Percentiles rank a stretch among this genome's conserved stretches.
Conservation (phyloP, 2,113 vertebrate species). For the Podarcis muralis region DNA sequence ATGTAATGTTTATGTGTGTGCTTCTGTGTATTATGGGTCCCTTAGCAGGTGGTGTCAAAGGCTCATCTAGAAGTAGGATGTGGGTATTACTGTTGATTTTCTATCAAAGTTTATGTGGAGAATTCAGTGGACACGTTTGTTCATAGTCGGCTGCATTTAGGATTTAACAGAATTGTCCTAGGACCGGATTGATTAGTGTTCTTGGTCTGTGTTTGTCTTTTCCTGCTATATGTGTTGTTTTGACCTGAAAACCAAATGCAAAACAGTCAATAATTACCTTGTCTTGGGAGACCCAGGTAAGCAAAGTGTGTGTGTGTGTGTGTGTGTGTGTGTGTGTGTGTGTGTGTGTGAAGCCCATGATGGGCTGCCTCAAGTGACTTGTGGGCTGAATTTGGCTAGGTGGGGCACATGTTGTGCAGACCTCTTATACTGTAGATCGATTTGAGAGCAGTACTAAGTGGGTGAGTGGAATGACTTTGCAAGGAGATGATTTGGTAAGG, state of each 20-base stretch:
- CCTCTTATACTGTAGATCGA: neutral
- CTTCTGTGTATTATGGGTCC: neutral
- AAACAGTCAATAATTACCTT: neutral
- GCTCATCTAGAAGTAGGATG: neutral
- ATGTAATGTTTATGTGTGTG: slow-evolving; percentile 29
- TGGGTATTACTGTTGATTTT: neutral
- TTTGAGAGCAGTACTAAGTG: too few species aligned
- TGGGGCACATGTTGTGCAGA: neutral
- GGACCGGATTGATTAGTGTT: neutral
- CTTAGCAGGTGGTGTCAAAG: neutral
- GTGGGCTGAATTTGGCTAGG: neutral
- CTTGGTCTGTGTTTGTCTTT: neutral
- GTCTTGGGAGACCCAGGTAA: neutral
- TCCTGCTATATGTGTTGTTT: neutral
- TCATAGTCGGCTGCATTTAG: neutral
- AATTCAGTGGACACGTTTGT: neutral
- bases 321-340: too few species aligned
- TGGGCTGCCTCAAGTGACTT: neutral
- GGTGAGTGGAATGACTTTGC: too few species aligned
- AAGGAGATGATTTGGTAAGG: neutral
- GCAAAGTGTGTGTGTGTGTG: neutral
- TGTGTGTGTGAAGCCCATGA: neutral
- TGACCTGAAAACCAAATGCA: neutral
- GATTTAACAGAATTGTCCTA: neutral
- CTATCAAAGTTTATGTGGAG: neutral